Evolutionary conservation across 2,113 vertebrate genomes (phyloP), one percentile per base, ranked within the genome.

Genomic region (Cyrtonyx montezumae): DNA sequence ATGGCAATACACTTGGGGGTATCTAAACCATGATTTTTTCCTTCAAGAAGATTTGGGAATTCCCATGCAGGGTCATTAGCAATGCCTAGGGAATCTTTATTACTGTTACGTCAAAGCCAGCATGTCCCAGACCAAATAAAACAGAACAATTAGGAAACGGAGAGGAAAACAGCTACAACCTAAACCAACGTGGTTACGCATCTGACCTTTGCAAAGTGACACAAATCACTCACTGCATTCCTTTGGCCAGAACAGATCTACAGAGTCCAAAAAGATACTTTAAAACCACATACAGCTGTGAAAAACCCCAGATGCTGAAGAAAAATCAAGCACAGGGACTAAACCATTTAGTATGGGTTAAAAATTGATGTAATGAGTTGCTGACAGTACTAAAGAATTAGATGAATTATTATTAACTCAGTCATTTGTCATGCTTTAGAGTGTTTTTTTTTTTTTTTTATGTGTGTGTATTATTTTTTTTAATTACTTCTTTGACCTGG

Each of bases 1-100:
- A 45, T 53, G 6, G 37, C 1, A 1, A 40, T 37, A 37, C 0
- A 1, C n/a, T 62, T 62, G 9, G 9, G 2, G 5, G 6, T 1
- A 25, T 48, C 74, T 36, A 63, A 82, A 30, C 16, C 2, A 30
- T 7, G 37, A 43, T 3, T 37, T 32, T 83, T 84, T 84, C 68
- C 37, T 81, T 61, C 23, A 22, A 11, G 18, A 40, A 73, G 79
- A 56, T 58, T 14, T 21, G 58, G 43, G 36, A 76, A 79, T 71
- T 40, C 65, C 15, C 0, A 1, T 32, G 30, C 23, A 84, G 43
- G 4, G 7, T 22, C 79, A 87, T 76, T 82, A 76, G 85, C 18
- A 25, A 73, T 22, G 19, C 51, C 81, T 53, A 53, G 78, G 69
- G 81, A 81, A 76, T 55, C 28, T 69, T 56, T 1, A 0, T 68